Conservation (phyloP, 2,797 vertebrate species). For the Pachyuromys duprasi region DNA sequence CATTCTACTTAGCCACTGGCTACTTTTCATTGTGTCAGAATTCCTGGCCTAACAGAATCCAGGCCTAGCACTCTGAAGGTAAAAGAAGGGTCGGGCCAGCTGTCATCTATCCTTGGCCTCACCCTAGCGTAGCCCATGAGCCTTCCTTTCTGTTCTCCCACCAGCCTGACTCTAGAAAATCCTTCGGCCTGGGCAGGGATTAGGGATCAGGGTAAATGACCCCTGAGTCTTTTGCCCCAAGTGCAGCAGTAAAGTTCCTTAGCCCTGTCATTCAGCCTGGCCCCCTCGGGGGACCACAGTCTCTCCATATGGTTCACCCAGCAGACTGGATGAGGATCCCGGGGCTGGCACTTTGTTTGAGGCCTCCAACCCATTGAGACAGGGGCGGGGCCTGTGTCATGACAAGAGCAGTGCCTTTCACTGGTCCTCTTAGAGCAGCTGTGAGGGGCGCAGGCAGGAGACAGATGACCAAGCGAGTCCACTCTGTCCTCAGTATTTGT, state of each 20-base stretch:
- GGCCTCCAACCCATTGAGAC: slow-evolving; percentile 40
- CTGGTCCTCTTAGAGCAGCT: slow-evolving; percentile 54
- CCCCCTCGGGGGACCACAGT: slow-evolving; percentile 9
- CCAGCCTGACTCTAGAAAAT: background rate
- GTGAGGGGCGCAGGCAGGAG: background rate
- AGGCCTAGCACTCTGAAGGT: background rate
- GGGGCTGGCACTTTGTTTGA: slow-evolving; percentile 46
- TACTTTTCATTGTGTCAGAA: background rate
- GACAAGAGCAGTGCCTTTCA: slow-evolving; percentile 45
- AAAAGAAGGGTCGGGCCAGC: background rate
- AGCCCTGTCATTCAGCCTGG: background rate
- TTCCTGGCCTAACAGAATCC: background rate
- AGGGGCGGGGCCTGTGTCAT: background rate
- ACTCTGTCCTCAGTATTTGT: background rate
- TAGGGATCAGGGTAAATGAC: background rate
- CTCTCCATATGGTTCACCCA: slow-evolving; percentile 47
- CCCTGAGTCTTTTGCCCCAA: background rate
- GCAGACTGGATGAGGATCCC: slow-evolving; percentile 32
- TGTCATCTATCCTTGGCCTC: background rate
- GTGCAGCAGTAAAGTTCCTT: background rate
- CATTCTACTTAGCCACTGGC: background rate
- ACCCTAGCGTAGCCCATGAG: background rate
- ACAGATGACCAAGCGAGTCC: background rate
- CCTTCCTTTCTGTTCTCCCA: background rate
- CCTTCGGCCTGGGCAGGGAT: slow-evolving; percentile 4